phyloP scores from a whole-genome alignment of 1,140 invertebrate genomes.

The Batillaria attramentaria region DNA sequence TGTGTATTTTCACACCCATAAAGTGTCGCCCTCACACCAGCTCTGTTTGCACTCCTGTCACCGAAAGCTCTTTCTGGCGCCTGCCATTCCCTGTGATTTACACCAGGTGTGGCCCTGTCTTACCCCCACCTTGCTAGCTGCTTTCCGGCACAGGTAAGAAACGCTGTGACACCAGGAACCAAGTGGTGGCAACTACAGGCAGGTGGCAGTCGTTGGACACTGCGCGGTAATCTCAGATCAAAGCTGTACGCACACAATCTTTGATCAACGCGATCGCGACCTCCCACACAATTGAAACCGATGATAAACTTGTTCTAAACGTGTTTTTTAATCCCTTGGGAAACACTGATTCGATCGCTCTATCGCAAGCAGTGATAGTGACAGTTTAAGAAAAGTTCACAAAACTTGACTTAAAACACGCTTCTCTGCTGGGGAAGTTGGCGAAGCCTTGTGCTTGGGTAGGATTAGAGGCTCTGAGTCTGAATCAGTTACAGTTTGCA shows the following conservation, averaged over 20 bases:
- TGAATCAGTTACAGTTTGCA: no score
- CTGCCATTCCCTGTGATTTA: slow-evolving; percentile 1
- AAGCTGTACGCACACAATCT: neutral
- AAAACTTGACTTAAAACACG: no score
- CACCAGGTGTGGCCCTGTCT: slow-evolving; percentile 6
- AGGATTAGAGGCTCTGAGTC: no score
- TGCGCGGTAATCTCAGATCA: neutral
- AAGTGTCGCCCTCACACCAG: slow-evolving; percentile 5
- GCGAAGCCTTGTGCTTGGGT: no score
- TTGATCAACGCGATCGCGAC: no score
- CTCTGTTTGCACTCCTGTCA: slow-evolving; percentile 10
- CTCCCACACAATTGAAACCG: no score
- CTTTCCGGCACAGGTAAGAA: neutral
- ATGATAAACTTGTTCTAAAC: no score
- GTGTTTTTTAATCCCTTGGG: no score
- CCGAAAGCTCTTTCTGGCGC: neutral
- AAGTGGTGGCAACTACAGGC: neutral
- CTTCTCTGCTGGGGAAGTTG: no score
- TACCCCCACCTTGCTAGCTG: neutral
- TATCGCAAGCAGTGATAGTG: no score
- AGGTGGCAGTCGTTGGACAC: neutral
- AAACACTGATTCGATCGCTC: no score
- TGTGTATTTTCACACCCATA: neutral
- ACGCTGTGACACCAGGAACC: neutral
- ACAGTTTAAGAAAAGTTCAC: no score